Base-by-base conservation (phyloP, 2,888 invertebrate species). In the Rosalia funebris region DNA sequence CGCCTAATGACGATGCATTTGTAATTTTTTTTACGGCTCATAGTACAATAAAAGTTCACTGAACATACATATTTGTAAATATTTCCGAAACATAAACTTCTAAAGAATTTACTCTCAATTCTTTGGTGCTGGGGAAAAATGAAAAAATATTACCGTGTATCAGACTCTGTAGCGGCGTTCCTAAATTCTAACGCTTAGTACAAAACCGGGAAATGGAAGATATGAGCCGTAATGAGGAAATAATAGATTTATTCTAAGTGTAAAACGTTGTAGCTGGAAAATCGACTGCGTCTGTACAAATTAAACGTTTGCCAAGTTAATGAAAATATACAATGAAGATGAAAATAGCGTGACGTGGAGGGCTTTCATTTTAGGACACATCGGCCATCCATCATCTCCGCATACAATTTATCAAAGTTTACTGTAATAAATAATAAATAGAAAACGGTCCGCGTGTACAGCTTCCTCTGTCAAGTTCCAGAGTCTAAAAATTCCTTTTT, bases 331-430 rank as follows among this genome's bases (percentile, higher is more conserved):
- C 66, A 66, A 66, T 69, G 66, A 66, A 68, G 69, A 65, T 64
- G 65, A 69, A 68, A 69, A 66, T 69, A 46, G 68, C 69, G 68
- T 71, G 69, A 65, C 61, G 71, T 62, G 63, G 54, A 63, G 59
- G 59, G 66, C 63, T 69, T 71, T 67, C 68, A 67, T 68, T 66
- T 68, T 65, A 55, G 58, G 53, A 55, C 53, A 56, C 36, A 48
- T 57, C 31, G 48, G 39, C 59, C 68, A 71, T 71, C 68, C 69
- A 71, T 71, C 71, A 71, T 71, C 58, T 60, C 55, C 42, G 60
- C 57, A 59, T 62, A 65, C 66, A 62, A 71, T 71, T 69, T 69
- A 71, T 69, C 71, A 71, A 68, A 65, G 48, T 52, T 58, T 45
- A 54, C 60, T 46, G 57, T 62, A 59, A 65, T 67, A 66, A 66